Evolutionary conservation across 2,888 invertebrate genomes (phyloP).

Genomic region (Cyclophora albipunctata): DNA sequence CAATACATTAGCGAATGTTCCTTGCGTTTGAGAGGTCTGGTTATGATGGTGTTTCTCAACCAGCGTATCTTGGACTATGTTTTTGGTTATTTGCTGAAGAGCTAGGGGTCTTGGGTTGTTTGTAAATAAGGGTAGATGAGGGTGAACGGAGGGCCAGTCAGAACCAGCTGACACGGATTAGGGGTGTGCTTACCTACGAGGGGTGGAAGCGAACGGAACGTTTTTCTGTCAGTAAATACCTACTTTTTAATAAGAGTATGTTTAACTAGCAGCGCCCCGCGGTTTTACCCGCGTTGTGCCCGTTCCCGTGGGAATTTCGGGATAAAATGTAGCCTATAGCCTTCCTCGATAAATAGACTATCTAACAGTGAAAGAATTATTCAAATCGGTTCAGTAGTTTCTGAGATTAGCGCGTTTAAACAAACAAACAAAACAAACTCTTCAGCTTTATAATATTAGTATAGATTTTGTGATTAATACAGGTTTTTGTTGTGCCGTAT

Average conservation of each 20-base stretch:
- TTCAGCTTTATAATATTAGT: too few relatives aligned
- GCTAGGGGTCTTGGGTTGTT: slow-evolving; percentile 28
- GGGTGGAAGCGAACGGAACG: slow-evolving; percentile 34
- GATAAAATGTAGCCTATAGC: too few relatives aligned
- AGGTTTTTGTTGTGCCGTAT: slow-evolving; percentile 17
- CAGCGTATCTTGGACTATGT: slow-evolving; percentile 37
- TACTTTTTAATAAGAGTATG: slow-evolving; percentile 21
- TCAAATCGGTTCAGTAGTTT: too few relatives aligned
- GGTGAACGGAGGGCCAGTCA: slow-evolving; percentile 60
- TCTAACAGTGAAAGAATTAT: too few relatives aligned
- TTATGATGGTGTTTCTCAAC: slow-evolving; percentile 28
- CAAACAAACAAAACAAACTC: too few relatives aligned
- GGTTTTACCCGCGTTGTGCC: too few relatives aligned
- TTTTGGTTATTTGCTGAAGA: slow-evolving; percentile 21
- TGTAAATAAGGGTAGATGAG: slow-evolving; percentile 49
- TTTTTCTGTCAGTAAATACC: slow-evolving; percentile 33
- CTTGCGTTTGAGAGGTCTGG: slow-evolving; percentile 27
- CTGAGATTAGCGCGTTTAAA: too few relatives aligned
- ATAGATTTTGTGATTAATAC: slow-evolving; percentile 13
- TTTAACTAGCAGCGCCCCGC: slow-evolving; percentile 24
- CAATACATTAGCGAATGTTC: slow-evolving; percentile 10
- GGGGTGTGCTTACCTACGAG: slow-evolving; percentile 67
- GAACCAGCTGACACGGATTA: slow-evolving; percentile 71
- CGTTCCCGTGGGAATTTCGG: too few relatives aligned
- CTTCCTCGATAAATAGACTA: too few relatives aligned